These are phyloP conservation scores for Mormyrops boulengeri DNA, from an alignment of 2,797 vertebrate species.

Conservation along the genomic window DNA sequence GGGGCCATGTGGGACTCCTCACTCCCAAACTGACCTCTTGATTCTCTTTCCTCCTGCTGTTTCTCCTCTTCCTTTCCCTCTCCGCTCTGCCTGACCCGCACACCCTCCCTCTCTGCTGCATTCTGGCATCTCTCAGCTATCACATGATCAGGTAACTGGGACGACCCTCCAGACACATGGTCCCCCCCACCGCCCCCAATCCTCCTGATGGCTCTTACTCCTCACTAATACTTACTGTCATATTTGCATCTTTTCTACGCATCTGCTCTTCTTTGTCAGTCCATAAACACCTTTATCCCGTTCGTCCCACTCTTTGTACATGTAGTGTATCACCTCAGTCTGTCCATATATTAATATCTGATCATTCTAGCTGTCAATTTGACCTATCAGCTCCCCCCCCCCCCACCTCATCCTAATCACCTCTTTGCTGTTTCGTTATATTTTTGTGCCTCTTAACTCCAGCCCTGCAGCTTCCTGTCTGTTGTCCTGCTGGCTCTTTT, in stretches of 20 bases:
- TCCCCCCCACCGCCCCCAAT: neutral
- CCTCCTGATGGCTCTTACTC: neutral
- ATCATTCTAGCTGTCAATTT: neutral
- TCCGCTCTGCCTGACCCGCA: conserved; percentile 81
- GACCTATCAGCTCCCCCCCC: neutral
- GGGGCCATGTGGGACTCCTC: conserved; percentile 31
- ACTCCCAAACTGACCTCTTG: conserved; percentile 62
- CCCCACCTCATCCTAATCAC: neutral
- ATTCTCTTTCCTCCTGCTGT: conserved; percentile 55
- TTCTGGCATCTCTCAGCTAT: conserved; percentile 98
- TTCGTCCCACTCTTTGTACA: neutral
- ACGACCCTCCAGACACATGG: conserved; percentile 53
- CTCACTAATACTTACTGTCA: neutral
- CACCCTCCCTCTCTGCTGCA: conserved; percentile 91
- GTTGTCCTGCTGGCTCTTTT: neutral
- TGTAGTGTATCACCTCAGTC: neutral
- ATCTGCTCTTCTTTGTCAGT: neutral
- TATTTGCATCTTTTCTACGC: neutral
- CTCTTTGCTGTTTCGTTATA: neutral
- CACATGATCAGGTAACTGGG: conserved; percentile 99
- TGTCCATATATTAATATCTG: neutral
- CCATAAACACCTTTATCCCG: neutral
- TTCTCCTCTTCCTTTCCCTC: conserved; percentile 57
- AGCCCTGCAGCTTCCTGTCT: neutral
- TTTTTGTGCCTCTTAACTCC: neutral